Evolutionary conservation across 1,140 invertebrate species (phyloP).

Genomic region (Heliconius himera): DNA sequence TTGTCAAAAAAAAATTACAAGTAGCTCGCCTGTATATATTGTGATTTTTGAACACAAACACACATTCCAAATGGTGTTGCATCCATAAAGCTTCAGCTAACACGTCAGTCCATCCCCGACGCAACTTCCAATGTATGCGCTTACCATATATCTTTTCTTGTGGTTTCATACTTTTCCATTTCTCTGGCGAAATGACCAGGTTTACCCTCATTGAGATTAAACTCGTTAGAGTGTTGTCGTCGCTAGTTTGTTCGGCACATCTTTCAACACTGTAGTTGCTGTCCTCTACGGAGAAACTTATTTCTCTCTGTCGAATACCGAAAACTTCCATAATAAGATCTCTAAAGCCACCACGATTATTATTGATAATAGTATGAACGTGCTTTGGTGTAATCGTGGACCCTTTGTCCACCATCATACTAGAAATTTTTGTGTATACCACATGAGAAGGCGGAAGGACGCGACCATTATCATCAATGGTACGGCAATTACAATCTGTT

Average conservation of each 20-base stretch:
- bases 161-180: not conserved
- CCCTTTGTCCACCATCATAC: not conserved
- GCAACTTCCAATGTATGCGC: not conserved
- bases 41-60: not conserved
- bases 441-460: not conserved
- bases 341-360: not conserved
- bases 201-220: not conserved
- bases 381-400: not conserved
- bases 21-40: too few relatives aligned
- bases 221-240: not conserved
- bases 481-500: too few relatives aligned
- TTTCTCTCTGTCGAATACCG: not conserved
- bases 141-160: conserved; percentile 3
- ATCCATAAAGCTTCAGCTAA: not conserved
- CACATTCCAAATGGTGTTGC: not conserved
- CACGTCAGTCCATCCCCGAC: not conserved
- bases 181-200: not conserved
- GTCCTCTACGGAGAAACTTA: not conserved
- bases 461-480: not conserved
- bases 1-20: too few relatives aligned
- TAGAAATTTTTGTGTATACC: not conserved
- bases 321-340: not conserved
- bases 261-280: not conserved
- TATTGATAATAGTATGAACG: not conserved
- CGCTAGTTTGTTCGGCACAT: not conserved